These are phyloP conservation scores for Anthopleura sola DNA, from an alignment of 64 coral and sea anemone genomes.

Conservation along the genomic window DNA sequence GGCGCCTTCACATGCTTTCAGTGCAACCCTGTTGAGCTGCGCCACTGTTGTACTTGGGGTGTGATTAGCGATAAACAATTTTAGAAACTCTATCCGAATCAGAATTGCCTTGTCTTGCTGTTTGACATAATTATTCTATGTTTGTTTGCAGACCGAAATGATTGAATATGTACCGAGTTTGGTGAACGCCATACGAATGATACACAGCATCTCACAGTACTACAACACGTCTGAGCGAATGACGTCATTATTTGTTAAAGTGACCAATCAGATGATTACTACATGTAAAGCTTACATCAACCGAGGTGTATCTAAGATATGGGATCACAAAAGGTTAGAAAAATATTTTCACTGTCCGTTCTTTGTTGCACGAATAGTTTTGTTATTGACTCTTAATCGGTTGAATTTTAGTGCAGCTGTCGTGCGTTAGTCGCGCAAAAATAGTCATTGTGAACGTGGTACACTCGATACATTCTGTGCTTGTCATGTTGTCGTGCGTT, in stretches of 20 bases:
- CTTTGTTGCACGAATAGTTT: not conserved
- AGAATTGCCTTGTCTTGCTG: too few species aligned
- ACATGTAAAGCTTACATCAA: conserved; percentile 98
- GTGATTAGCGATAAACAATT: too few species aligned
- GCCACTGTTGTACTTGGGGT: too few species aligned
- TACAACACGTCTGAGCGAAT: conserved; percentile 99
- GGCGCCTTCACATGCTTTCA: too few species aligned
- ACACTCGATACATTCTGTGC: not conserved
- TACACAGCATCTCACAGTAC: conserved; percentile 90
- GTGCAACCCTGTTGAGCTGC: too few species aligned
- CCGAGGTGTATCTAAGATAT: conserved; percentile 74
- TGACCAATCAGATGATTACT: conserved; percentile 99
- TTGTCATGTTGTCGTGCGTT: not conserved
- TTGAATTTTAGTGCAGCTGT: not conserved
- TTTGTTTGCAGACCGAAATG: conserved; percentile 78
- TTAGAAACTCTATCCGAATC: too few species aligned
- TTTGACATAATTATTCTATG: not conserved
- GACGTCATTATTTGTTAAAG: conserved; percentile 97
- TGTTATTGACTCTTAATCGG: not conserved
- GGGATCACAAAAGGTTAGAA: conserved; percentile 86
- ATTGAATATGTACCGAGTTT: conserved; percentile 88
- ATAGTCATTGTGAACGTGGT: not conserved
- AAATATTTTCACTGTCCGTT: not conserved
- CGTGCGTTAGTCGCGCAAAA: not conserved
- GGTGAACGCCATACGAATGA: conserved; percentile 97